A percentile compares a stretch with the other conserved stretches of the same genome.
Evolutionary conservation across 1,140 invertebrate species (phyloP).

Genomic region (Yoshiicerus persimilis): DNA sequence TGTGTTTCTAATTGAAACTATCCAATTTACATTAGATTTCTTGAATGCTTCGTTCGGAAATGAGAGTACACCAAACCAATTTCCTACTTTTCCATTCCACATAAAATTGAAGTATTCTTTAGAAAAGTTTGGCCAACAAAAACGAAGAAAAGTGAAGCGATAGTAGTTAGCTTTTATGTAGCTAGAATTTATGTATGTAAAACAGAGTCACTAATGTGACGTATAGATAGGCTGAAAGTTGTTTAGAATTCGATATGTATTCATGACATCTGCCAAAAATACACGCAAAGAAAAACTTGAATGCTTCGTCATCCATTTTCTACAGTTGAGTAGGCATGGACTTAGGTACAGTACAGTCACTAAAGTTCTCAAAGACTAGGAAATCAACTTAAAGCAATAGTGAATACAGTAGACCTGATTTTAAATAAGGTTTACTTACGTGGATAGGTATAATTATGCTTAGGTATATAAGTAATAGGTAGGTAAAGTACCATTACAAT

Average conservation of each 20-base stretch:
- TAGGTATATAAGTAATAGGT: background rate
- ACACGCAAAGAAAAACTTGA: background rate
- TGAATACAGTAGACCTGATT: background rate
- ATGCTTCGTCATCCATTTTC: background rate
- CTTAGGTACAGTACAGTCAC: background rate
- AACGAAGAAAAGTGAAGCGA: background rate
- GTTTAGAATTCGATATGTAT: slow-evolving; percentile 5
- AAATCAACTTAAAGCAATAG: background rate
- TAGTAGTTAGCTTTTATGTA: background rate
- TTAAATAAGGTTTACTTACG: background rate
- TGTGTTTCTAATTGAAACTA: too few species aligned
- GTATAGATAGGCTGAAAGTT: background rate
- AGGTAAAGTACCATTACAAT: background rate
- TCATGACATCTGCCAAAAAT: slow-evolving; percentile 19
- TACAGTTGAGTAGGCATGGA: background rate
- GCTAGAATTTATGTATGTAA: background rate
- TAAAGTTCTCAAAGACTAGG: background rate
- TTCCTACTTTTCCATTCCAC: background rate
- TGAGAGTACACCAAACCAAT: background rate
- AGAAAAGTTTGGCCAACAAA: background rate
- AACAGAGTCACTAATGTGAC: background rate
- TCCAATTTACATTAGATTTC: background rate
- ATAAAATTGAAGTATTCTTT: background rate
- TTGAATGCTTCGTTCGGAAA: background rate
- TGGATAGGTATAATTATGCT: background rate